phyloP scores from a whole-genome alignment of 2,113 vertebrate genomes.

The Oxyruncus cristatus region DNA sequence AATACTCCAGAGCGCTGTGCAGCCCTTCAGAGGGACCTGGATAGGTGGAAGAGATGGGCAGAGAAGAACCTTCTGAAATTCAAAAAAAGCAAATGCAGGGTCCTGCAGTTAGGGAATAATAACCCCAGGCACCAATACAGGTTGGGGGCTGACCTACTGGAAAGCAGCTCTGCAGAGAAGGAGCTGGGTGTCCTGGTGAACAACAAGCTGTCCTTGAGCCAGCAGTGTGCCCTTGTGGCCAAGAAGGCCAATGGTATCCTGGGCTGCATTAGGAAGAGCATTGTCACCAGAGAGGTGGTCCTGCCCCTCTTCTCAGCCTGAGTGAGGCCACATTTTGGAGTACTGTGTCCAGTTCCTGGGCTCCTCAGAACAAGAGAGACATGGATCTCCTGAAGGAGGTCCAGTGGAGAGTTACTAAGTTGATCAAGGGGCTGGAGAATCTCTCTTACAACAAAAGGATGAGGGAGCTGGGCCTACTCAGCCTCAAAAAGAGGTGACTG shows the following conservation, averaged over 20 bases:
- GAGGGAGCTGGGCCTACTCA: neutral
- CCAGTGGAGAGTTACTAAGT: fast-evolving
- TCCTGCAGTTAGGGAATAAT: neutral
- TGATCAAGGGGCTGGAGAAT: neutral
- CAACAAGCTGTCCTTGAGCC: neutral
- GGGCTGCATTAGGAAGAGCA: neutral
- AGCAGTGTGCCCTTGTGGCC: neutral
- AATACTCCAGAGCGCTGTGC: neutral
- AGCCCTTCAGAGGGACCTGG: neutral
- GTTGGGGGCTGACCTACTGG: too few species aligned
- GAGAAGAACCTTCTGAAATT: neutral
- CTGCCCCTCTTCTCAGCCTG: neutral
- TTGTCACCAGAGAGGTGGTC: neutral
- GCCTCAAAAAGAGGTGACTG: neutral
- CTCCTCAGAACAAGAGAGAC: neutral
- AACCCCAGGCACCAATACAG: neutral
- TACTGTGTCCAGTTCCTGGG: neutral
- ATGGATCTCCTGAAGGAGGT: neutral
- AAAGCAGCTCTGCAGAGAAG: neutral
- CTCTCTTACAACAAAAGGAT: neutral
- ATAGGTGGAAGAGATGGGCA: neutral
- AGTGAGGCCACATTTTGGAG: neutral
- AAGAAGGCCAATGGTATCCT: fast-evolving
- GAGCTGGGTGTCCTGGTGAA: neutral
- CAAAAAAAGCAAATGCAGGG: neutral